Conservation (phyloP, 2,888 invertebrate species). For the Synanthedon myopaeformis region DNA sequence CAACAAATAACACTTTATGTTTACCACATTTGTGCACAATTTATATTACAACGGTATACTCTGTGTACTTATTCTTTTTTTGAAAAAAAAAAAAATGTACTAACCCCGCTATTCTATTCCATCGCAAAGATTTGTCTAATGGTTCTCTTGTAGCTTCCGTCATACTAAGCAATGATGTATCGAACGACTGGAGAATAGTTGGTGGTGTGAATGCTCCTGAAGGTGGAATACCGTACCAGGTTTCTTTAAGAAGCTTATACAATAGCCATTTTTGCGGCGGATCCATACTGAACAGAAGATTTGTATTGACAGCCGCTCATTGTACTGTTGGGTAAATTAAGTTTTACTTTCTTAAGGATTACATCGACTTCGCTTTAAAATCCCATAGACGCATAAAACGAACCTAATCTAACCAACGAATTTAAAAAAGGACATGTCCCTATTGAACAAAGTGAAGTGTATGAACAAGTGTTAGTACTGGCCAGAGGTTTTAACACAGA, state of each 20-base stretch:
- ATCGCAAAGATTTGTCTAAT: not conserved
- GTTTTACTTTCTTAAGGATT: too few relatives aligned
- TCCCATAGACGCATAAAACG: too few relatives aligned
- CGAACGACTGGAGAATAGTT: constrained; percentile 28
- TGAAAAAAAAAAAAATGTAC: not conserved
- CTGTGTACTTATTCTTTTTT: not conserved
- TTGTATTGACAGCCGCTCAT: constrained; percentile 63
- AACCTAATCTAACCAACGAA: too few relatives aligned
- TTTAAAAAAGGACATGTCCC: too few relatives aligned
- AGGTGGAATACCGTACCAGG: constrained; percentile 59
- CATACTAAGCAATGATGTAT: not conserved
- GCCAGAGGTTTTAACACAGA: too few relatives aligned
- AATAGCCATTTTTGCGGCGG: constrained; percentile 46
- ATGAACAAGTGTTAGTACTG: too few relatives aligned
- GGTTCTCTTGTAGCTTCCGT: not conserved
- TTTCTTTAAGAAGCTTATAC: constrained; percentile 37
- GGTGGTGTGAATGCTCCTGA: constrained; percentile 53
- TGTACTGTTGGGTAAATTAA: constrained; percentile 44
- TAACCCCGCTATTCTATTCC: too few relatives aligned
- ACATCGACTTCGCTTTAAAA: too few relatives aligned
- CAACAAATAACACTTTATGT: too few relatives aligned
- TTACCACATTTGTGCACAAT: too few relatives aligned
- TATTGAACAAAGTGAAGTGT: too few relatives aligned
- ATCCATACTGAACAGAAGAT: constrained; percentile 43
- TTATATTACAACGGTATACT: too few relatives aligned